Evolutionary conservation across 35 echinoderm and acorn worm species (phyloP).

Genomic region (Holothuria glaberrima): DNA sequence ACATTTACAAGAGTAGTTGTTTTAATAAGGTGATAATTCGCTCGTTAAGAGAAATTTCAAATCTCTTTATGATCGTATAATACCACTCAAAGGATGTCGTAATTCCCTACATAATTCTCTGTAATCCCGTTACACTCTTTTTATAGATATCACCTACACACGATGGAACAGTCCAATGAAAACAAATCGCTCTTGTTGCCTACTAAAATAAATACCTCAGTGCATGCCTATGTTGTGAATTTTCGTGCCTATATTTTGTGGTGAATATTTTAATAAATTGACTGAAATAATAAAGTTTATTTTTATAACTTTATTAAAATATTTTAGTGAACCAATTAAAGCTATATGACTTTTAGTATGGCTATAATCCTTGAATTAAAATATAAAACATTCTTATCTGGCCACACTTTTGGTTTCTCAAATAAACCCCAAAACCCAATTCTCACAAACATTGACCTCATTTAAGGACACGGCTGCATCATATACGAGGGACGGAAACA

Average conservation of each 20-base stretch:
- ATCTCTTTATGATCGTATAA: conserved; percentile 53
- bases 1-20: conserved; percentile 40
- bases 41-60: conserved; percentile 41
- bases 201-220: neutral
- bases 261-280: too few species aligned
- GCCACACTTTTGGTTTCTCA: conserved; percentile 18
- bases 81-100: conserved; percentile 38
- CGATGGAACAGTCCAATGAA: conserved; percentile 48
- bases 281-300: too few species aligned
- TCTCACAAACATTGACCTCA: conserved; percentile 49
- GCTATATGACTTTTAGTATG: too few species aligned
- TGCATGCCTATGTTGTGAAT: too few species aligned
- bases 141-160: conserved; percentile 23
- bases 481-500: conserved; percentile 43
- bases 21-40: conserved; percentile 52
- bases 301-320: too few species aligned
- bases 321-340: too few species aligned
- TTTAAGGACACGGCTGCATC: conserved; percentile 52
- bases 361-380: too few species aligned
- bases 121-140: conserved; percentile 39
- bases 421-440: conserved; percentile 53
- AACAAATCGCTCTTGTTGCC: conserved; percentile 31
- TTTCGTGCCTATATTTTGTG: too few species aligned
- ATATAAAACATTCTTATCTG: neutral
- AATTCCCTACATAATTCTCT: conserved; percentile 51